Percentiles rank a stretch among this genome's conserved stretches.
These are phyloP conservation scores for Pangasianodon gigas DNA, from an alignment of 2,113 vertebrate species.

Conservation along the genomic window DNA sequence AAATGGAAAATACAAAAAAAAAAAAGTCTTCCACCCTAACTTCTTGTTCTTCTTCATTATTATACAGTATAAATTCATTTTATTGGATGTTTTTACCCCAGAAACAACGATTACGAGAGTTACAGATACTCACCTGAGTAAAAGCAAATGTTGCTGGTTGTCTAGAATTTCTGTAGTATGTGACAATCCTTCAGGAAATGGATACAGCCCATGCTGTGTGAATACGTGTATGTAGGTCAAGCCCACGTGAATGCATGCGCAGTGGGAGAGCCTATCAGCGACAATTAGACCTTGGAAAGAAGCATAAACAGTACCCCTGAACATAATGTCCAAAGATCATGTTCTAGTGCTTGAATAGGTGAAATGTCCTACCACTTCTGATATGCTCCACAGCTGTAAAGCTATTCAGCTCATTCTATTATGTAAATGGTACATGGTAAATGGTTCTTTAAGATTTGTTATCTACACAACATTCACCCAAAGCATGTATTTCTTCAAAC, in stretches of 20 bases:
- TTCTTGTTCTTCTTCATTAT: neutral
- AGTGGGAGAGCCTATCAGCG: slow-evolving; percentile 7
- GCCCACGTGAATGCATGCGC: neutral
- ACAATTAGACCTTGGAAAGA: neutral
- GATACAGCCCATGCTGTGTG: neutral
- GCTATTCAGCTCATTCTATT: neutral
- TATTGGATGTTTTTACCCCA: neutral
- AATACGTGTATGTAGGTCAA: slow-evolving; percentile 18
- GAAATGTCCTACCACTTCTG: neutral
- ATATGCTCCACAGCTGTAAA: neutral
- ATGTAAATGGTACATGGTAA: neutral
- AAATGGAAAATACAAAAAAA: neutral
- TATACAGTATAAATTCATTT: neutral
- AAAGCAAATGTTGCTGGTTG: neutral
- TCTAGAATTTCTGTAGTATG: neutral
- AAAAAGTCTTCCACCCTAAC: neutral
- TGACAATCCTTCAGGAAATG: neutral
- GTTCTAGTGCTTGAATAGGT: neutral
- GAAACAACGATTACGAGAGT: neutral
- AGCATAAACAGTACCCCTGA: neutral
- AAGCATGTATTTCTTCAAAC: neutral
- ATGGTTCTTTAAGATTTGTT: neutral
- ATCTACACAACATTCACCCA: neutral
- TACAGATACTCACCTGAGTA: neutral
- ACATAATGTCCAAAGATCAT: slow-evolving; percentile 30